phyloP scores from a whole-genome alignment of 2,113 vertebrate genomes.

The Hippoglossus stenolepis region DNA sequence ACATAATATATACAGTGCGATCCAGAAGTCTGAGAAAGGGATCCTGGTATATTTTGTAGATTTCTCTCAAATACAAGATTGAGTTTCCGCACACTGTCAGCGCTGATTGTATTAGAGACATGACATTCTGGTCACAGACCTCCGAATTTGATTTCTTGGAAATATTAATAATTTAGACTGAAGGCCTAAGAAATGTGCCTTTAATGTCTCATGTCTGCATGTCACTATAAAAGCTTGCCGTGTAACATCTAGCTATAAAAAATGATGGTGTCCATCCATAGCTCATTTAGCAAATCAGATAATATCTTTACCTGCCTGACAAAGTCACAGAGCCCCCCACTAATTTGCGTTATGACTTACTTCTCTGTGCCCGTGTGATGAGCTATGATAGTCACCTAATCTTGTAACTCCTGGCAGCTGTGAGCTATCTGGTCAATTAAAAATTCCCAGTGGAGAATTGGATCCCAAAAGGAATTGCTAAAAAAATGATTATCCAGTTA shows the following conservation, averaged over 20 bases:
- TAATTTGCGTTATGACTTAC: conserved; percentile 70
- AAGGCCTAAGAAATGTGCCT: conserved; percentile 17
- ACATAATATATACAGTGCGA: not conserved
- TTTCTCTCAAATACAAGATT: not conserved
- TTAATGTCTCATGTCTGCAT: conserved; percentile 3
- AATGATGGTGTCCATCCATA: conserved; percentile 49
- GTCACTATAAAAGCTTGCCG: conserved; percentile 10
- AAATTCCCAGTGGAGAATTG: conserved; percentile 64
- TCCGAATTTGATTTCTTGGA: not conserved
- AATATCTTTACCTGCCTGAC: conserved; percentile 67
- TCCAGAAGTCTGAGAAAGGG: no score
- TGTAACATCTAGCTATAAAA: conserved; percentile 47
- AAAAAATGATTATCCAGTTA: conserved; percentile 73
- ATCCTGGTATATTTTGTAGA: not conserved
- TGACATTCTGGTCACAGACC: conserved; percentile 9
- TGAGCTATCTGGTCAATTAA: conserved; percentile 75
- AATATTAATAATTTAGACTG: not conserved
- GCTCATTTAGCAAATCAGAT: conserved; percentile 74
- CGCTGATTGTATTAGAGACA: not conserved
- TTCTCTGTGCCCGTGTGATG: conserved; percentile 55
- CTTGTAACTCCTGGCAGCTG: conserved; percentile 69
- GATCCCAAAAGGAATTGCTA: conserved; percentile 68
- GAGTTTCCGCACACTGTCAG: not conserved
- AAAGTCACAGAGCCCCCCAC: conserved; percentile 65
- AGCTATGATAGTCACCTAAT: conserved; percentile 68